Evolutionary conservation across 2,797 vertebrate genomes (phyloP), one percentile per base, ranked within the genome.

Genomic region (Harpagifer antarcticus): DNA sequence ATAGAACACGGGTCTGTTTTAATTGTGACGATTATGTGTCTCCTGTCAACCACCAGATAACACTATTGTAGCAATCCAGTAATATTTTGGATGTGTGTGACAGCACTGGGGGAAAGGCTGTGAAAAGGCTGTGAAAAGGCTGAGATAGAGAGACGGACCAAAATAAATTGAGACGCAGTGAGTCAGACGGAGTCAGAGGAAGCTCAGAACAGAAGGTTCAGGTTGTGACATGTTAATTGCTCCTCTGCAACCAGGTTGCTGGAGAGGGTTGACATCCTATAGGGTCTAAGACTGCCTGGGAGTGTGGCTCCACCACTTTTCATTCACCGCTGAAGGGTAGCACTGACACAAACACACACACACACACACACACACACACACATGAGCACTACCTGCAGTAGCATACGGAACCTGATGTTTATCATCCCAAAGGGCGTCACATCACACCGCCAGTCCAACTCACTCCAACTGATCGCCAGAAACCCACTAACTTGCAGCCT

Each of bases 201-300:
- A 76, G 45, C 62, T 59, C 60, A 54, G 61, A 64, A 76, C 78
- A 81, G 78, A 74, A 80, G 68, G 76, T 3, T 71, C 23, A 50
- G 71, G 70, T 86, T 90, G 45, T 83, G 92, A 93, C 89, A 83
- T 89, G 93, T 88, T 94, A 94, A 96, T 95, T 82, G 84, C 13
- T 65, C 86, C 58, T 88, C 86, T 91, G 88, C 79, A 69, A 64
- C 74, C 73, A 77, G 71, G 69, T 37, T 85, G 74, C 78, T 70
- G 84, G 75, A 40, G 73, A 85, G 69, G 86, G 73, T 59, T 87
- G 77, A 87, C 81, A 86, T 70, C 59, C 63, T 84, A 60, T 20
- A 58, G 52, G 53, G 68, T 76, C 68, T 78, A 56, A 86, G 81
- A 71, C 68, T 72, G 67, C 79, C 72, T 68, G 23, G 44, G 62